Base-by-base conservation (phyloP, 2,888 invertebrate genomes). In the Poecilobothrus nobilitatus region DNA sequence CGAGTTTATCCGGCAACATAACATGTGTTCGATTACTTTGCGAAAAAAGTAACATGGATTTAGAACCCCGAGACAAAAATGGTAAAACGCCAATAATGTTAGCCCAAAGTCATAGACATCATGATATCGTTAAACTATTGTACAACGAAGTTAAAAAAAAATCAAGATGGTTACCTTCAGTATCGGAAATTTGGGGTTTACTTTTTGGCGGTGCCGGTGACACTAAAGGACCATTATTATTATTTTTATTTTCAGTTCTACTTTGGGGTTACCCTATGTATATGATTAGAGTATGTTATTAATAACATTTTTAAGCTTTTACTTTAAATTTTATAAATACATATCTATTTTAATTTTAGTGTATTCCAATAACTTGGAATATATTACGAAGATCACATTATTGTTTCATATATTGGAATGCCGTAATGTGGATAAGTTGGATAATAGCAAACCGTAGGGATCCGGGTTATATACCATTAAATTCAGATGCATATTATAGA, bases 231-330 rank as follows among this genome's bases (percentile, higher is more conserved):
- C 94, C 95, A 0, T 80, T 95, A 22, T 81, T 95, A 37, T 87
- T 95, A 76, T 94, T 95, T 78, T 84, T 95, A 76, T 87, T 91
- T 70, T 94, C 93, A 0, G 91, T 95, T 12, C 82, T 95, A 7
- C 82, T 94, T 33, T 95, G 95, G 95, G 95, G 92, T 10, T 95
- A 95, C 80, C 95, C 95, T 0, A 94, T 95, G 92, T 96, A 95
- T 78, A 85, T 95, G 75, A 88, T 95, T 71, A 87, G 91, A 83
- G 91, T 91, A 81, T 84, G 84, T 63, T 27, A 76, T 66, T 69
- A 41, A 41, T 37, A 66, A 65, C n/a, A 27, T 27, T 27, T 27
- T 27, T 27, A 34, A n/a, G n/a, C n/a, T 65, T 41, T n/a, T n/a
- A n/a, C n/a, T n/a, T n/a, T n/a, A n/a, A n/a, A n/a, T n/a, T n/a